These are phyloP conservation scores for Amphiduros pacificus DNA, from an alignment of 2,888 invertebrate species.

Conservation along the genomic window DNA sequence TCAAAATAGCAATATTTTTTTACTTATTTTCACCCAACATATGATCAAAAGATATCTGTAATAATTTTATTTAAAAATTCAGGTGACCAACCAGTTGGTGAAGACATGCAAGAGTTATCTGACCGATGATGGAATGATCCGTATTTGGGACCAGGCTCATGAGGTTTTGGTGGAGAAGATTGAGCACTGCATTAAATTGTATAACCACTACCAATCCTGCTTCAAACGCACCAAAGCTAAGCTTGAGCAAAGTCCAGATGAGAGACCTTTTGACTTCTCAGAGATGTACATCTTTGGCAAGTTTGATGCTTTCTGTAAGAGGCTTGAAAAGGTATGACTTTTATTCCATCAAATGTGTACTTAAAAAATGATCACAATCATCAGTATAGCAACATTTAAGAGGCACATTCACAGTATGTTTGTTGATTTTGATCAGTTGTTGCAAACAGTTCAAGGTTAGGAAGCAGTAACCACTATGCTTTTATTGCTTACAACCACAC, in stretches of 20 bases:
- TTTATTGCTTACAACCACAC: too few relatives aligned
- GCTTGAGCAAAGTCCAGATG: slow-evolving; percentile 45
- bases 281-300: slow-evolving; percentile 60
- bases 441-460: too few relatives aligned
- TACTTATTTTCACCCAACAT: background rate
- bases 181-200: slow-evolving; percentile 64
- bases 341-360: background rate
- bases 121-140: slow-evolving; percentile 41
- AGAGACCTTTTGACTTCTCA: slow-evolving; percentile 55
- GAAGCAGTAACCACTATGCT: too few relatives aligned
- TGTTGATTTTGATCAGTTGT: too few relatives aligned
- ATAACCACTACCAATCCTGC: slow-evolving; percentile 66
- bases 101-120: slow-evolving; percentile 54
- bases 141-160: slow-evolving; percentile 50
- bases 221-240: slow-evolving; percentile 63
- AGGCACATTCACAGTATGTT: too few relatives aligned
- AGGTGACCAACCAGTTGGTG: slow-evolving; percentile 60
- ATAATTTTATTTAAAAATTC: background rate
- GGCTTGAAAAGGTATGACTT: slow-evolving; percentile 48
- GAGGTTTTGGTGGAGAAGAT: slow-evolving; percentile 41
- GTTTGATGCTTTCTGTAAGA: slow-evolving; percentile 54
- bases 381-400: too few relatives aligned
- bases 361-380: too few relatives aligned
- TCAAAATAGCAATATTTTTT: background rate
- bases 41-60: background rate